phyloP scores from a whole-genome alignment of 1,140 invertebrate species.

The Brachionus paranguensis region DNA sequence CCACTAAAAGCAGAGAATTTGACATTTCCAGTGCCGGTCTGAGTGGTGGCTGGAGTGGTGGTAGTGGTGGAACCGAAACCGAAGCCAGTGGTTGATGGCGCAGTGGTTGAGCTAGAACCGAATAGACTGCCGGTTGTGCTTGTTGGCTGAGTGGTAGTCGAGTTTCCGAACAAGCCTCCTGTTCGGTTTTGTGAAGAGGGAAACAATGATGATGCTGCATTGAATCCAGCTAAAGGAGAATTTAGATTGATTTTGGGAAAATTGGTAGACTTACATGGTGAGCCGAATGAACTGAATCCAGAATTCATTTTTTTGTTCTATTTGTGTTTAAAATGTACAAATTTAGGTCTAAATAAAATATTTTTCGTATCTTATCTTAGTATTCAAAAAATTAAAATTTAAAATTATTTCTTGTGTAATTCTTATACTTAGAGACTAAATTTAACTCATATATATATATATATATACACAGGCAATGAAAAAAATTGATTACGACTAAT shows the following conservation, averaged over 20 bases:
- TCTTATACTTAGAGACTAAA: background rate
- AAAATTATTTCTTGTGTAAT: background rate
- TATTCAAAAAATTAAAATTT: background rate
- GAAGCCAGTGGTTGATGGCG: slow-evolving; percentile 40
- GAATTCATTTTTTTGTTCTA: background rate
- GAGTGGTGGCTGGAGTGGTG: background rate
- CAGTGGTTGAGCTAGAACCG: slow-evolving; percentile 39
- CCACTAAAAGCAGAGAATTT: slow-evolving; percentile 81
- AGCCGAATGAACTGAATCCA: background rate
- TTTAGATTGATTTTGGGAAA: background rate
- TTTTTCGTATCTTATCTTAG: background rate
- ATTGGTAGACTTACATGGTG: background rate
- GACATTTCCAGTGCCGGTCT: slow-evolving; percentile 59
- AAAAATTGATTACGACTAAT: background rate
- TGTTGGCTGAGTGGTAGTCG: slow-evolving; percentile 38
- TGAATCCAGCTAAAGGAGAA: slow-evolving; percentile 1
- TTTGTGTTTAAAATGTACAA: background rate
- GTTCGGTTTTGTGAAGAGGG: slow-evolving; percentile 4
- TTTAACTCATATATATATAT: background rate
- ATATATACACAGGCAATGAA: background rate
- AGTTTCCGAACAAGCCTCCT: slow-evolving; percentile 8
- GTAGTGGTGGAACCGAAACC: slow-evolving; percentile 44
- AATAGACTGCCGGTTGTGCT: slow-evolving; percentile 13
- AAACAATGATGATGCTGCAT: background rate
- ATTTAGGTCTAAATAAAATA: background rate